Conservation (phyloP, 2,113 vertebrate genomes). For the Peucedramus taeniatus region DNA sequence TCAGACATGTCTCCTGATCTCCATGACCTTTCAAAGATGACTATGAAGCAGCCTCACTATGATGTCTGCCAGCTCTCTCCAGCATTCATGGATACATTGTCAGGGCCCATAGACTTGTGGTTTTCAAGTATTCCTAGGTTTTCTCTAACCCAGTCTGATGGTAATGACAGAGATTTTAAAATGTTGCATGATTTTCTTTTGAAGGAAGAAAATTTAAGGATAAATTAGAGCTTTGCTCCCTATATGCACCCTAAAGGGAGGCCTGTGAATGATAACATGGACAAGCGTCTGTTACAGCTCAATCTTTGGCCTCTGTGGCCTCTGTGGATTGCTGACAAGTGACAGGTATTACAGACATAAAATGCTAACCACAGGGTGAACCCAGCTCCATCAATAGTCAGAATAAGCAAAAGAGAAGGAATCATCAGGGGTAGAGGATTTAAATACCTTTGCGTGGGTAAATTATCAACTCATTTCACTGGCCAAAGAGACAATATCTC, state of each 20-base stretch:
- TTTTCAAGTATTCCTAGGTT: neutral
- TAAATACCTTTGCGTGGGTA: constrained; percentile 38
- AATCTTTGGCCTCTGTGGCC: neutral
- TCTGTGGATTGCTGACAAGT: neutral
- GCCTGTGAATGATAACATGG: neutral
- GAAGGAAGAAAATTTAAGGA: neutral
- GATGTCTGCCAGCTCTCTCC: neutral
- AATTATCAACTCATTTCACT: constrained; percentile 41
- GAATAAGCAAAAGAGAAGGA: constrained; percentile 19
- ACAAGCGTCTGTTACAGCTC: neutral
- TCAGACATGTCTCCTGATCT: neutral
- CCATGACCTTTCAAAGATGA: fast-evolving
- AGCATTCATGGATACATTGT: neutral
- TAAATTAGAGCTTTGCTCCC: neutral
- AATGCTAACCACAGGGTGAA: neutral
- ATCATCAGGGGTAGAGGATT: constrained; percentile 20
- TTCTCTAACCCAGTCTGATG: neutral
- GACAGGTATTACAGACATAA: neutral
- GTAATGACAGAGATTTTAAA: neutral
- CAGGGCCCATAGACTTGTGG: neutral
- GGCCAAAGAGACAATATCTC: constrained; percentile 21
- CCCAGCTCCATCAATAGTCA: neutral
- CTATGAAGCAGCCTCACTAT: neutral
- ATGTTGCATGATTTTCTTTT: neutral
- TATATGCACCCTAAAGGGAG: neutral